Evolutionary conservation across 2,797 vertebrate genomes (phyloP), one percentile per base, ranked within the genome.

Genomic region (Carcharodon carcharias): DNA sequence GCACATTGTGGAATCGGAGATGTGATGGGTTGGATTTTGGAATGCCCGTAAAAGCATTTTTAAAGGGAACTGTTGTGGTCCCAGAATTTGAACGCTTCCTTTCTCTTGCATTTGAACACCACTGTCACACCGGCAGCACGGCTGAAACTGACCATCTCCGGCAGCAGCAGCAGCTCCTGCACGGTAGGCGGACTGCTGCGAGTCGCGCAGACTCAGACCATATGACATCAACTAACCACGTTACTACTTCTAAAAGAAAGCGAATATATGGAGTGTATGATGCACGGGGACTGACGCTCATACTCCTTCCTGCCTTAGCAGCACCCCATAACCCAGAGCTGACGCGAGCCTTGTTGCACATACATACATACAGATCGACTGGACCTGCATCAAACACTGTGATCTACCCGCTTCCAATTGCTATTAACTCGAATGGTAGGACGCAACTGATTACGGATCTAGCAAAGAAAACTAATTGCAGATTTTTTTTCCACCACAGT

Each of bases 191-290:
- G 97, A 87, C 82, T 96, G 85, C 82, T 95, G 73, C 85, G 96
- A 88, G 96, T 96, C 96, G 96, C 97, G 96, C 96, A 96, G 96
- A 96, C 97, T 96, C 96, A 96, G 96, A 96, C 96, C 96, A 96
- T 96, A 96, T 96, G 96, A 96, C 96, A 96, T 96, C 96, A 97
- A 97, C 97, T 97, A 96, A 92, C 97, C 97, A 97, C 96, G 97
- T 97, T 97, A 91, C 96, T 95, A 73, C 94, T 95, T 93, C 71
- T 77, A 80, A 96, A 96, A 96, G 80, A 96, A 96, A 96, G 82
- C 65, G 50, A 95, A 95, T 95, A 77, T 95, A 56, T 95, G 94
- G 94, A 95, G 94, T 95, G 94, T 77, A 95, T 95, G 94, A 77
- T 95, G 69, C 94, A 73, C 94, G 54, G 67, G 45, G 94, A 73